These are phyloP conservation scores for Cylloceria caligata DNA, from an alignment of 2,888 invertebrate genomes.

Conservation along the genomic window DNA sequence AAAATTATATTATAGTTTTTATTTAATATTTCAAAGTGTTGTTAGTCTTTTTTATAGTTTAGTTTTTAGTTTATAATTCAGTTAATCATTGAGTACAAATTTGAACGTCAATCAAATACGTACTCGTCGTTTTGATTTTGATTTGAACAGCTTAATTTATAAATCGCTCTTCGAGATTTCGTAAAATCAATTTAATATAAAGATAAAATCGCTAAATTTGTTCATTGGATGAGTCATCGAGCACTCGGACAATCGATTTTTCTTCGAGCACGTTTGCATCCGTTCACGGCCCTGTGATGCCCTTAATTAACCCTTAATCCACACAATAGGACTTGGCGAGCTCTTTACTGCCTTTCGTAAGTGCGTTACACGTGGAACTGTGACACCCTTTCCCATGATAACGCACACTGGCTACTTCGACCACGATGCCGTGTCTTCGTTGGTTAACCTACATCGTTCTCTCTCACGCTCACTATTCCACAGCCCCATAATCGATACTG, in stretches of 20 bases:
- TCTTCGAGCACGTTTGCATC: constrained; percentile 7
- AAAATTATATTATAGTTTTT: too few relatives aligned
- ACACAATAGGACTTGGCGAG: constrained; percentile 14
- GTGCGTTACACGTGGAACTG: constrained; percentile 34
- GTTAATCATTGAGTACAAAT: too few relatives aligned
- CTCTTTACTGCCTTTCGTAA: constrained; percentile 7
- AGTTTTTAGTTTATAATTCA: too few relatives aligned
- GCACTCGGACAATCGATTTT: constrained; percentile 34
- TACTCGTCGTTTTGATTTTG: too few relatives aligned
- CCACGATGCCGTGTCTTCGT: background rate
- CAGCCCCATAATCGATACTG: constrained; percentile 51
- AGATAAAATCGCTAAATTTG: background rate
- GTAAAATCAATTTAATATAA: background rate
- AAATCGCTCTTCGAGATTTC: too few relatives aligned
- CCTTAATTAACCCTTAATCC: constrained; percentile 52
- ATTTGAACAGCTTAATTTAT: too few relatives aligned
- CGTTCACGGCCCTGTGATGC: constrained; percentile 7
- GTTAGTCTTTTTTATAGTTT: too few relatives aligned
- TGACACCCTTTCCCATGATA: constrained; percentile 62
- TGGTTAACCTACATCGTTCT: constrained; percentile 21
- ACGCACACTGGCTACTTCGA: background rate
- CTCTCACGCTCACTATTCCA: background rate
- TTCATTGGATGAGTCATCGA: constrained; percentile 26
- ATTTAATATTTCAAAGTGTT: too few relatives aligned
- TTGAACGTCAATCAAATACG: too few relatives aligned